Percentiles rank a stretch among this genome's conserved stretches.
These are phyloP conservation scores for Loriculus beryllinus DNA, from an alignment of 2,797 vertebrate species.

Conservation along the genomic window DNA sequence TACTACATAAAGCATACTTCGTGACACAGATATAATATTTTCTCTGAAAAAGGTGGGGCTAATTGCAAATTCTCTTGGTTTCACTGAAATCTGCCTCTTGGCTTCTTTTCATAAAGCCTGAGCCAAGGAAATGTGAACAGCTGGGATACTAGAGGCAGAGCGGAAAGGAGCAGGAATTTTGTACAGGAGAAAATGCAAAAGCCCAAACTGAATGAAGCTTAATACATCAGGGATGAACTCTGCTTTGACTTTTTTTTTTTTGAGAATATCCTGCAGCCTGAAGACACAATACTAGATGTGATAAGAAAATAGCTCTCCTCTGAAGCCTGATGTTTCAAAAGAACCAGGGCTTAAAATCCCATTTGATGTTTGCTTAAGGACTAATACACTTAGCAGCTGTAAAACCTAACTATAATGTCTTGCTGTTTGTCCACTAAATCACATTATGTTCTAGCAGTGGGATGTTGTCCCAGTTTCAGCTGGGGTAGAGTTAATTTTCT, in stretches of 20 bases:
- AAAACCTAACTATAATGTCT: background rate
- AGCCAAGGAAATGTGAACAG: conserved; percentile 20
- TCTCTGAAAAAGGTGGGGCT: background rate
- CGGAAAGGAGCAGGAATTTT: background rate
- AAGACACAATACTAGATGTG: background rate
- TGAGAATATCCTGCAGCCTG: background rate
- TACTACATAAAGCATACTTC: background rate
- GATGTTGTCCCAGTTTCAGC: background rate
- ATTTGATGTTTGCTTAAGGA: conserved; percentile 33
- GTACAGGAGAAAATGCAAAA: background rate
- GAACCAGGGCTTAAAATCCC: conserved; percentile 10
- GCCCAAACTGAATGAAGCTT: background rate
- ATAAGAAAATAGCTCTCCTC: background rate
- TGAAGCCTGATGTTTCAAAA: conserved; percentile 18
- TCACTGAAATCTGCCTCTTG: background rate
- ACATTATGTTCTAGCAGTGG: background rate
- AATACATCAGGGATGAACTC: background rate
- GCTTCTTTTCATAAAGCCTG: background rate
- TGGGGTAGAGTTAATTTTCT: background rate
- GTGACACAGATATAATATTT: background rate
- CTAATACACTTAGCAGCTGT: conserved; percentile 34
- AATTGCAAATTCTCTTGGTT: background rate
- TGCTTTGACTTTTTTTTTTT: background rate
- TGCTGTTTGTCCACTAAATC: conserved; percentile 38
- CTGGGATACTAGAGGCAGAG: background rate